These are phyloP conservation scores for Lasiommata megera DNA, from an alignment of 2,888 invertebrate species.

Conservation along the genomic window DNA sequence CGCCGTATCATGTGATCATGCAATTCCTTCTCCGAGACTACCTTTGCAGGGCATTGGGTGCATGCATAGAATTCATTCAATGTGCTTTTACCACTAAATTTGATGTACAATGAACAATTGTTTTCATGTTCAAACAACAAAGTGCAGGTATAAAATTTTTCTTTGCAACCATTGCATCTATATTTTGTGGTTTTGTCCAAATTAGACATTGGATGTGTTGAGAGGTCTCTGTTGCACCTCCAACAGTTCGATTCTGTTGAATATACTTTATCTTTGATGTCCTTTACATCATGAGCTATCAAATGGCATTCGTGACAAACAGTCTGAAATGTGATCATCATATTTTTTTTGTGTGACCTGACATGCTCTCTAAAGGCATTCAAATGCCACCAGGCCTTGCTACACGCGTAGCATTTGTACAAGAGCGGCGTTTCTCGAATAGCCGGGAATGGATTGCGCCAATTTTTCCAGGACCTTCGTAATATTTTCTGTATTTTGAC, in stretches of 20 bases:
- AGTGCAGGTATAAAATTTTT: constrained; percentile 36
- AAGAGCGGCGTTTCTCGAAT: constrained; percentile 39
- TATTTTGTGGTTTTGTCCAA: constrained; percentile 22
- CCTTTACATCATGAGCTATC: constrained; percentile 23
- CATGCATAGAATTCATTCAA: constrained; percentile 6
- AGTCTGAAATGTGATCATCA: constrained; percentile 29
- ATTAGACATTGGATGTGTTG: background rate
- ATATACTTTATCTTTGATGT: constrained; percentile 18
- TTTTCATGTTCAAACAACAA: constrained; percentile 28
- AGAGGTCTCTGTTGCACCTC: constrained; percentile 39
- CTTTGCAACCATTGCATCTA: constrained; percentile 34
- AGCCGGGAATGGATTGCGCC: constrained; percentile 23
- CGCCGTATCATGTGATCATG: constrained; percentile 33
- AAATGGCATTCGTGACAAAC: constrained; percentile 38
- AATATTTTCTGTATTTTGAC: constrained; percentile 34
- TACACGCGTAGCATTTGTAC: constrained; percentile 57
- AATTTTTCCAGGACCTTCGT: constrained; percentile 35
- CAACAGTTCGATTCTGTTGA: constrained; percentile 39
- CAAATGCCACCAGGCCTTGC: constrained; percentile 49
- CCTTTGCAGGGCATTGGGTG: constrained; percentile 25
- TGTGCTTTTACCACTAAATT: background rate
- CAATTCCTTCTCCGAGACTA: background rate
- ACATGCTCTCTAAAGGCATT: constrained; percentile 47
- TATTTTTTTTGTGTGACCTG: constrained; percentile 8
- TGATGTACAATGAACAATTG: constrained; percentile 18